phyloP scores from a whole-genome alignment of 2,888 invertebrate genomes.

The Sarcophaga rosellei region DNA sequence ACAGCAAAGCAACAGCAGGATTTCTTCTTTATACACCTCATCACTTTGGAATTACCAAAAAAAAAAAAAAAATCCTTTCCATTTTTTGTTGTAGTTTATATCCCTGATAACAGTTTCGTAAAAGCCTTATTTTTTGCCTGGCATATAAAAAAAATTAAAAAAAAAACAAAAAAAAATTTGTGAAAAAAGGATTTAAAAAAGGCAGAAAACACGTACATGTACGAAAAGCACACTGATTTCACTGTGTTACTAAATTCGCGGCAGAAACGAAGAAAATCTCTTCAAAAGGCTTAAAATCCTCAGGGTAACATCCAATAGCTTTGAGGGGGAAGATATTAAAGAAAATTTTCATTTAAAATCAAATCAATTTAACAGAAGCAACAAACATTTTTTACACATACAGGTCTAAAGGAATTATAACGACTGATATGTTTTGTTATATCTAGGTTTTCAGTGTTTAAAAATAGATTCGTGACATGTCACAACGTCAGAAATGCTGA shows the following conservation, averaged over 20 bases:
- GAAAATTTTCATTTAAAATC: conserved; percentile 35
- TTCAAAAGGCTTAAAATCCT: too few relatives aligned
- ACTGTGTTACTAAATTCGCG: background rate
- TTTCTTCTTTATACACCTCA: background rate
- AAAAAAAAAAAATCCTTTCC: too few relatives aligned
- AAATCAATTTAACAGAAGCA: conserved; percentile 3
- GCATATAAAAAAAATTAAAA: background rate
- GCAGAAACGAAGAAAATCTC: too few relatives aligned
- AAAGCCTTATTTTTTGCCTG: conserved; percentile 24
- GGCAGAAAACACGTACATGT: too few relatives aligned
- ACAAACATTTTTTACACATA: too few relatives aligned
- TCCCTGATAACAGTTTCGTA: conserved; percentile 34
- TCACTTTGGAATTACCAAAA: too few relatives aligned
- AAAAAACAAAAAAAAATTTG: conserved; percentile 13
- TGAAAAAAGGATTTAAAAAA: conserved; percentile 22
- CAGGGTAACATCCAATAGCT: conserved; percentile 1
- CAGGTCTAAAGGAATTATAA: too few relatives aligned
- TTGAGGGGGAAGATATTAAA: conserved; percentile 42
- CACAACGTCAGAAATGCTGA: too few relatives aligned
- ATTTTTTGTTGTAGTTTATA: conserved; percentile 27
- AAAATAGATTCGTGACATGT: too few relatives aligned
- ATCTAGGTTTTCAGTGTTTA: too few relatives aligned
- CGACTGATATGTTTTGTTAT: too few relatives aligned
- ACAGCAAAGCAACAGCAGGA: conserved; percentile 1
- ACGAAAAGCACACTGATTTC: conserved; percentile 31